A percentile compares a stretch with the other conserved stretches of the same genome.
Evolutionary conservation across 2,113 vertebrate species (phyloP).

Genomic region (Oncorhynchus mykiss): DNA sequence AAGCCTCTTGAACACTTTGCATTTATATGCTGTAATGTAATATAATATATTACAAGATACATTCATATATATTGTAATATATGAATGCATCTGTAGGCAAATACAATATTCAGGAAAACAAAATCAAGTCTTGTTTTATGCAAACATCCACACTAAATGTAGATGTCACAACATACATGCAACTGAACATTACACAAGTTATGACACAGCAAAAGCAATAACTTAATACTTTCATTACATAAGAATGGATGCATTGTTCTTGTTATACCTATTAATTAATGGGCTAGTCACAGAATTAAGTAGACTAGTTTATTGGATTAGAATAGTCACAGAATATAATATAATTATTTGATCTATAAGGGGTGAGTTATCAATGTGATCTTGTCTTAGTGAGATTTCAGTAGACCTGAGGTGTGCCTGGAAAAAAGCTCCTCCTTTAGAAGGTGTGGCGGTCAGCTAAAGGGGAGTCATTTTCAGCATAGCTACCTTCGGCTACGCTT

Average conservation of each 20-base stretch:
- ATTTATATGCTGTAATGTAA: background rate
- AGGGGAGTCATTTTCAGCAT: conserved; percentile 37
- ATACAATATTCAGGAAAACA: background rate
- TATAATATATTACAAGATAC: background rate
- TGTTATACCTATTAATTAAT: too few species aligned
- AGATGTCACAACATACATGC: background rate
- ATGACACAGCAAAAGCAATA: too few species aligned
- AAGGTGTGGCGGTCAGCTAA: conserved; percentile 34
- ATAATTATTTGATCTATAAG: background rate
- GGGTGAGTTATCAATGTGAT: background rate
- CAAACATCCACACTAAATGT: background rate
- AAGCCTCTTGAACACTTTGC: too few species aligned
- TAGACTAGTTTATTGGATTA: too few species aligned
- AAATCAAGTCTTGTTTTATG: conserved; percentile 25
- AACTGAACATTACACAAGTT: background rate
- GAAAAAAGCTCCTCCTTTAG: background rate
- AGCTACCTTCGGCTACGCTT: conserved; percentile 85
- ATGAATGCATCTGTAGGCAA: background rate
- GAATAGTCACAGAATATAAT: background rate
- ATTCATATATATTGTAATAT: background rate
- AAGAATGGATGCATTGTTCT: too few species aligned
- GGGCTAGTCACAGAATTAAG: too few species aligned
- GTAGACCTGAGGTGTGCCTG: background rate
- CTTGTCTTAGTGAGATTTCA: background rate
- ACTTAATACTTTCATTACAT: too few species aligned